Evolutionary conservation across 2,888 invertebrate genomes (phyloP).

Genomic region (Blera fallax): DNA sequence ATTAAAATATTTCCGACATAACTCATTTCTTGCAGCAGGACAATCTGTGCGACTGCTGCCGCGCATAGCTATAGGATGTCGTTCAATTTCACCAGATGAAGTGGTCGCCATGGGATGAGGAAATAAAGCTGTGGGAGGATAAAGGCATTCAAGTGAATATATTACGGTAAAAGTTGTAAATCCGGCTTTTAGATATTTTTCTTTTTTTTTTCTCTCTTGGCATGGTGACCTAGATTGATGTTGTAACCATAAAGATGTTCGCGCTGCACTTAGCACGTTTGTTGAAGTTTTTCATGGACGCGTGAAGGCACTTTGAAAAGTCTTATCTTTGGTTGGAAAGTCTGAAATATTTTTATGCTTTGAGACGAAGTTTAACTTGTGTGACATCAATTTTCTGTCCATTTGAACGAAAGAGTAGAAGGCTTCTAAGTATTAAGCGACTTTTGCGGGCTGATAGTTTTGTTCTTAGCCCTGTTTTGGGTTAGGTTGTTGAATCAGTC

Average conservation of each 20-base stretch:
- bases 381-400: no score
- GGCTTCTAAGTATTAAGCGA: no score
- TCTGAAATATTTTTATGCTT: no score
- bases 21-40: conserved; percentile 46
- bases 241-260: conserved; percentile 3
- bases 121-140: neutral
- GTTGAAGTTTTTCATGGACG: neutral
- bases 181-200: conserved; percentile 15
- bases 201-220: neutral
- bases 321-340: neutral
- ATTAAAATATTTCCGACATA: conserved; percentile 68
- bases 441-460: no score
- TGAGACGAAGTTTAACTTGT: no score
- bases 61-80: conserved; percentile 36
- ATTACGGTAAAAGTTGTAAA: conserved; percentile 52
- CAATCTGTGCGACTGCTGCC: conserved; percentile 40
- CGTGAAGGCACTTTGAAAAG: neutral
- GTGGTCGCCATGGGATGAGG: neutral
- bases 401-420: no score
- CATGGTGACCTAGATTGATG: conserved; percentile 50
- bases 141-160: conserved; percentile 37
- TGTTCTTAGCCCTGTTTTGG: no score
- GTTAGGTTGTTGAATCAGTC: no score
- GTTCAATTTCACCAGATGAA: conserved; percentile 36
- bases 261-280: conserved; percentile 40